A percentile compares a stretch with the other conserved stretches of the same genome.
Conservation (phyloP, 2,113 vertebrate species). For the Hyla sarda region DNA sequence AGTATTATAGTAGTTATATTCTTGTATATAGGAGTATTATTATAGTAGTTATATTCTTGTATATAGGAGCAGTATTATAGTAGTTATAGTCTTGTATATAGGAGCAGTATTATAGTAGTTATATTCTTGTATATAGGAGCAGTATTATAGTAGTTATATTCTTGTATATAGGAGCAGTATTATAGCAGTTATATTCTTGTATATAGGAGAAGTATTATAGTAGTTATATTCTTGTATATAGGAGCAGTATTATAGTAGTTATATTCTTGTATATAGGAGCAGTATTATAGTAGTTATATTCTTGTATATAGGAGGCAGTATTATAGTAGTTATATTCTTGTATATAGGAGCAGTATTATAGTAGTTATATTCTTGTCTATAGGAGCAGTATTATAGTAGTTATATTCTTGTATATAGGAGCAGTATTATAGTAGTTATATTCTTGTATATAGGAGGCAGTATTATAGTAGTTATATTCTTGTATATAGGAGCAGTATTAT, state of each 20-base stretch:
- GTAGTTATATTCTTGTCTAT: background rate
- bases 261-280: too few relatives aligned
- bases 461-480: background rate
- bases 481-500: background rate
- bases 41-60: slow-evolving; percentile 9
- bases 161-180: background rate
- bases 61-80: slow-evolving; percentile 3
- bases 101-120: background rate
- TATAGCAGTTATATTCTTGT: too few relatives aligned
- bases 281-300: too few relatives aligned
- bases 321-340: too few relatives aligned
- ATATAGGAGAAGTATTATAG: too few relatives aligned
- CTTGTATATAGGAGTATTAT: background rate
- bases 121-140: background rate
- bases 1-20: background rate
- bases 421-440: slow-evolving; percentile 8
- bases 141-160: slow-evolving; percentile 11
- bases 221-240: too few relatives aligned
- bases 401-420: background rate
- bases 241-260: too few relatives aligned
- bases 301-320: too few relatives aligned
- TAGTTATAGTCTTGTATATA: background rate
- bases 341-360: background rate
- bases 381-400: background rate
- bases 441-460: background rate